phyloP scores from a whole-genome alignment of 2,113 vertebrate genomes.

The Trogon surrucura region DNA sequence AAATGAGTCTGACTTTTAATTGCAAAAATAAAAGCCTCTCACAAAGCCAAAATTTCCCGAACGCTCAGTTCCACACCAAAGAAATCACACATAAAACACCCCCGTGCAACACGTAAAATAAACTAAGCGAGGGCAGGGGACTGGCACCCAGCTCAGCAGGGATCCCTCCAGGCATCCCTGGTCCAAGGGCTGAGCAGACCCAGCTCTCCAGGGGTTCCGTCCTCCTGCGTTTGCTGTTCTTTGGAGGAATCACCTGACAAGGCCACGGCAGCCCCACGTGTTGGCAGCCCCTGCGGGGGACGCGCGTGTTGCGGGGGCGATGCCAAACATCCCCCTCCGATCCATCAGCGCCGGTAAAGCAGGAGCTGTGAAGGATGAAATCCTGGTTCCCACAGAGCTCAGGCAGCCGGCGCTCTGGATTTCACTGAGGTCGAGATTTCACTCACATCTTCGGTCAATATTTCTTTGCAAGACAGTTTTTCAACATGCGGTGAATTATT shows the following conservation, averaged over 20 bases:
- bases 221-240: background rate
- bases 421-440: background rate
- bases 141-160: background rate
- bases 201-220: background rate
- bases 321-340: background rate
- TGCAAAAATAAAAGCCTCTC: constrained; percentile 9
- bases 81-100: background rate
- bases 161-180: background rate
- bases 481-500: background rate
- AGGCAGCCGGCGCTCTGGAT: background rate
- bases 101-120: background rate
- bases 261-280: background rate
- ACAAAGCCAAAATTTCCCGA: background rate
- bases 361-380: background rate
- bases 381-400: background rate
- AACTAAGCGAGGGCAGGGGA: background rate
- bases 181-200: background rate
- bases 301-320: background rate
- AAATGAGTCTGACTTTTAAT: background rate
- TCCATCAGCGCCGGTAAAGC: background rate
- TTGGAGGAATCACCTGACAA: background rate
- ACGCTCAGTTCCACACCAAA: background rate
- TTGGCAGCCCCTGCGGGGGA: background rate
- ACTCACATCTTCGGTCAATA: background rate
- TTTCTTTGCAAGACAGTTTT: background rate